These are phyloP conservation scores for Eubasilissa regina DNA, from an alignment of 1,140 invertebrate species.

Conservation along the genomic window DNA sequence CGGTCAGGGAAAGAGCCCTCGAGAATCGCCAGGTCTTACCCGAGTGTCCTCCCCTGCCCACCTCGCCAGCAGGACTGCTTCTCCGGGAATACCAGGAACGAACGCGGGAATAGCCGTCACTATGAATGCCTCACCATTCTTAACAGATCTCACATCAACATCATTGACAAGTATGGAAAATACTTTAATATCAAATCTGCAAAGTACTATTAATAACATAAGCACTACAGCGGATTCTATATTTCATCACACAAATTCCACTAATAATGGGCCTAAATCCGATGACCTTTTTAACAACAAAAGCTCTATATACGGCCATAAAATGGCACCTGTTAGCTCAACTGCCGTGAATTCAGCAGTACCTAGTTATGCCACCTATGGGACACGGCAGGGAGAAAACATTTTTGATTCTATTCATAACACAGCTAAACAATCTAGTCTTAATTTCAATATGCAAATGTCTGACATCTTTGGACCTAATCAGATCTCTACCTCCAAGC, in stretches of 20 bases:
- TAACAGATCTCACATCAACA: constrained; percentile 62
- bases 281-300: constrained; percentile 50
- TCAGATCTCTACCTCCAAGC: constrained; percentile 51
- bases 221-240: constrained; percentile 65
- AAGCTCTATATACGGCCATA: constrained; percentile 52
- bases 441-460: constrained; percentile 27
- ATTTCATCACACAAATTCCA: constrained; percentile 64
- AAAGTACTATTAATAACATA: constrained; percentile 64
- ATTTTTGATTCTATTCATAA: constrained; percentile 40
- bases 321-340: constrained; percentile 56
- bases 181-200: constrained; percentile 58
- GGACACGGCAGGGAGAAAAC: constrained; percentile 38
- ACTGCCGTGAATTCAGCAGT: constrained; percentile 55
- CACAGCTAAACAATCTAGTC: constrained; percentile 35
- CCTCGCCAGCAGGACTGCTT: constrained; percentile 64
- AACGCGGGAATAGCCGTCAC: constrained; percentile 75
- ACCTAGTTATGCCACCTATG: constrained; percentile 56
- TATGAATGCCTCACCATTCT: constrained; percentile 67
- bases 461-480: constrained; percentile 47
- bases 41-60: constrained; percentile 63
- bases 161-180: constrained; percentile 59
- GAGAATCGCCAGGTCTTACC: constrained; percentile 60
- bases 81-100: constrained; percentile 72
- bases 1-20: constrained; percentile 63
- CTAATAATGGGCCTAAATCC: constrained; percentile 34